Conservation (phyloP, 2,113 vertebrate genomes). For the Anhinga rufa region DNA sequence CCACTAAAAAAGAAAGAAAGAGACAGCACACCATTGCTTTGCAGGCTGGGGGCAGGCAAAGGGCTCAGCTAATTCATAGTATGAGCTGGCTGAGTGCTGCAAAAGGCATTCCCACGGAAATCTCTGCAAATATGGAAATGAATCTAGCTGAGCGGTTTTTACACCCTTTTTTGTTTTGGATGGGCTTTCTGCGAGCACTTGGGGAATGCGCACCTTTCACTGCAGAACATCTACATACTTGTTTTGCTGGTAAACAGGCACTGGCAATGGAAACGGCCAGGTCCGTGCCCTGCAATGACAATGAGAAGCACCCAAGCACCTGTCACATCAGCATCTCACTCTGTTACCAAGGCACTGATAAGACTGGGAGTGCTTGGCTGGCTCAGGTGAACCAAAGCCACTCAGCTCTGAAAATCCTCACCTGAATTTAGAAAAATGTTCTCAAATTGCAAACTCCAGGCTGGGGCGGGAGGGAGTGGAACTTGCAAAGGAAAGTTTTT, state of each 20-base stretch:
- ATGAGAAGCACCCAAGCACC: not conserved
- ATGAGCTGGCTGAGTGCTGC: not conserved
- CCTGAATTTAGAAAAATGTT: not conserved
- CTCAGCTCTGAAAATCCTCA: not conserved
- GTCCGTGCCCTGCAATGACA: not conserved
- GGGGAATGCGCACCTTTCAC: not conserved
- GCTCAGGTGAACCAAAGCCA: not conserved
- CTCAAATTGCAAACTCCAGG: not conserved
- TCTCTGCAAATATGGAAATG: not conserved
- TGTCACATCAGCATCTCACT: not conserved
- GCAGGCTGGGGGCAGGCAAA: not conserved
- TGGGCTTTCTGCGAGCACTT: not conserved
- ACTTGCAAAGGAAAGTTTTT: not conserved
- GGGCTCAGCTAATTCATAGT: not conserved
- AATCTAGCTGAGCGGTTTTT: not conserved
- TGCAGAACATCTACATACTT: fast-evolving
- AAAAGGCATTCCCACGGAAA: not conserved
- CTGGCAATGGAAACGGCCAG: not conserved
- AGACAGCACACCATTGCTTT: not conserved
- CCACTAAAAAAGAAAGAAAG: not conserved
- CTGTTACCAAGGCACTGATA: not conserved
- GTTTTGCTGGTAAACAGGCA: not conserved
- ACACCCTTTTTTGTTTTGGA: not conserved
- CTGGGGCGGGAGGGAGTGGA: not conserved
- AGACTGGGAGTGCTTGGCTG: not conserved